A percentile compares a stretch with the other conserved stretches of the same genome.
Conservation (phyloP, 53 echinoderm and acorn worm species). For the Glandiceps talaboti region DNA sequence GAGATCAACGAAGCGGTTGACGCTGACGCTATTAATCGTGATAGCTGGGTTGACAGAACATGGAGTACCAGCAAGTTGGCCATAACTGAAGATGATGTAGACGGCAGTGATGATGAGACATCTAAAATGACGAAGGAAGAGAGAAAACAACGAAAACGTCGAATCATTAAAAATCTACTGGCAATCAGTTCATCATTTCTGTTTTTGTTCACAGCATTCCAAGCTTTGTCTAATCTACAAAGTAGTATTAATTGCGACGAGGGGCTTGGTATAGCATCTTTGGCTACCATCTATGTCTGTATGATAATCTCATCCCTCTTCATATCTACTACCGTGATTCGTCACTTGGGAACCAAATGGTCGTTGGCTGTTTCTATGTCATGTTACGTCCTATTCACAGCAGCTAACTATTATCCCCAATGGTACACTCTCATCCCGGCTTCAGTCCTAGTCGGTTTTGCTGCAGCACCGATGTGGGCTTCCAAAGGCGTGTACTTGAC, state of each 20-base stretch:
- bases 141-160: background rate
- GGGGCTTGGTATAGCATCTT: constrained; percentile 73
- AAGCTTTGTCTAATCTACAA: constrained; percentile 81
- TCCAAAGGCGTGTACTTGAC: constrained; percentile 85
- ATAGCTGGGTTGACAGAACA: too few species aligned
- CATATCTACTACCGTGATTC: constrained; percentile 52
- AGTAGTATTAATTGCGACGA: constrained; percentile 93
- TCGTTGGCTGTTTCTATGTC: constrained; percentile 38
- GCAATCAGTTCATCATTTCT: constrained; percentile 53
- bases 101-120: too few species aligned
- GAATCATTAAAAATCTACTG: constrained; percentile 60
- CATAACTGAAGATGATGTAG: too few species aligned
- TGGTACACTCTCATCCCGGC: constrained; percentile 91
- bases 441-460: constrained; percentile 76
- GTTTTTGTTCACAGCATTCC: constrained; percentile 76
- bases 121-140: too few species aligned
- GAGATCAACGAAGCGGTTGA: too few species aligned
- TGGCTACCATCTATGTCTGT: constrained; percentile 69
- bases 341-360: constrained; percentile 81
- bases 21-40: too few species aligned
- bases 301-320: constrained; percentile 60
- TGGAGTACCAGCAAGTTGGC: too few species aligned
- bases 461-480: constrained; percentile 88
- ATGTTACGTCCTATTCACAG: constrained; percentile 59
- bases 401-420: constrained; percentile 69